A percentile compares a stretch with the other conserved stretches of the same genome.
These are phyloP conservation scores for Orgyia antiqua DNA, from an alignment of 2,888 invertebrate genomes.

Conservation along the genomic window DNA sequence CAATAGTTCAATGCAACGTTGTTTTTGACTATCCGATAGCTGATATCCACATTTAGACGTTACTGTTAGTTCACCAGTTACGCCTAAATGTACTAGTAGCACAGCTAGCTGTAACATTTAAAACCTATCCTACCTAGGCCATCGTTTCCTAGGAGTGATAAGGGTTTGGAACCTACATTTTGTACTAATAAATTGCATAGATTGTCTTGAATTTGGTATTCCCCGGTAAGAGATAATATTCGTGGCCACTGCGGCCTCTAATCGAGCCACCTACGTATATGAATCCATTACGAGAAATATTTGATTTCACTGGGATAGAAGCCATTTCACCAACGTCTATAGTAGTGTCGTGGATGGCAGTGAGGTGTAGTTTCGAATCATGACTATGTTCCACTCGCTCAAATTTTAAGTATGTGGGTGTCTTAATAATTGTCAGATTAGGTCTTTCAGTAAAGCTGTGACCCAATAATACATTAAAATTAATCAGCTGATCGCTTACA, in stretches of 20 bases:
- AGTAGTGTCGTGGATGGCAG: not conserved
- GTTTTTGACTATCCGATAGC: no score
- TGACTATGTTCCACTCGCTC: not conserved
- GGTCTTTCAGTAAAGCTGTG: slow-evolving; percentile 14
- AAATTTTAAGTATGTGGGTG: slow-evolving; percentile 6
- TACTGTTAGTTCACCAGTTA: no score
- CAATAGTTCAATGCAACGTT: no score
- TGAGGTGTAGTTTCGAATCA: not conserved
- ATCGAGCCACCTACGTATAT: not conserved
- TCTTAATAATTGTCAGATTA: slow-evolving; percentile 9
- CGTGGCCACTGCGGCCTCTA: not conserved
- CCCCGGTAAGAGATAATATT: no score
- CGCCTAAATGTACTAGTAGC: no score
- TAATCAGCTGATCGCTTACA: slow-evolving; percentile 10
- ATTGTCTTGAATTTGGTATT: no score
- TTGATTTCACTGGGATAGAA: not conserved
- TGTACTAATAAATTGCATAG: no score
- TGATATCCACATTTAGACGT: no score
- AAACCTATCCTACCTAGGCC: no score
- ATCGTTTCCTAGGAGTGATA: no score
- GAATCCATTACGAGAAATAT: not conserved
- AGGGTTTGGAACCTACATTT: no score
- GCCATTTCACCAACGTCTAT: not conserved
- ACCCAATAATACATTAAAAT: slow-evolving; percentile 8
- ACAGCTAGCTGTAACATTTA: no score